A percentile compares a stretch with the other conserved stretches of the same genome.
phyloP scores from a whole-genome alignment of 2,888 invertebrate species.

The Thelaira solivaga region DNA sequence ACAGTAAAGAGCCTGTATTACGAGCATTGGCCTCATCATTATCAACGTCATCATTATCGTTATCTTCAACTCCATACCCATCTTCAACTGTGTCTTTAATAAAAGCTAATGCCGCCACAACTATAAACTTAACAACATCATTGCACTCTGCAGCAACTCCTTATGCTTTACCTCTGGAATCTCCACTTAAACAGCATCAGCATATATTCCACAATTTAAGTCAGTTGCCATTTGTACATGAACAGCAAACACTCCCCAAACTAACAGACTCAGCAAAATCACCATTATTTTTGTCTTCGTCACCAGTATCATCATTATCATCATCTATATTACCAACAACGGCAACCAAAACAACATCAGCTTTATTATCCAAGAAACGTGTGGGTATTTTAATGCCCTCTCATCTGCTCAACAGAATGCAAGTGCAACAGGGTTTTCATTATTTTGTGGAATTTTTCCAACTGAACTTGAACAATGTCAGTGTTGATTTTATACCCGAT shows the following conservation, averaged over 20 bases:
- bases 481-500: slow-evolving; percentile 74
- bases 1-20: slow-evolving; percentile 31
- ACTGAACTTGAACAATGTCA: slow-evolving; percentile 71
- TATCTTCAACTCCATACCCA: too few species aligned
- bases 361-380: slow-evolving; percentile 54
- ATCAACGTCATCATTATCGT: slow-evolving; percentile 23
- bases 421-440: slow-evolving; percentile 74
- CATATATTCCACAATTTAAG: slow-evolving; percentile 18
- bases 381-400: slow-evolving; percentile 74
- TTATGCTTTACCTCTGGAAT: not conserved
- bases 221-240: not conserved
- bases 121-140: slow-evolving; percentile 34
- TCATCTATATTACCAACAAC: slow-evolving; percentile 1
- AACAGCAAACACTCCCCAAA: slow-evolving; percentile 26
- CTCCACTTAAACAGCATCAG: slow-evolving; percentile 44
- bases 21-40: slow-evolving; percentile 38
- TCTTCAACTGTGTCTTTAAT: too few species aligned
- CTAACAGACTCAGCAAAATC: slow-evolving; percentile 20
- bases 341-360: not conserved
- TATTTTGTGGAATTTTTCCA: slow-evolving; percentile 75
- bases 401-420: slow-evolving; percentile 70
- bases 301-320: slow-evolving; percentile 1
- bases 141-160: slow-evolving; percentile 43
- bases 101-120: not conserved
- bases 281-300: not conserved